Evolutionary conservation across 2,113 vertebrate species (phyloP).

Genomic region (Naja naja): DNA sequence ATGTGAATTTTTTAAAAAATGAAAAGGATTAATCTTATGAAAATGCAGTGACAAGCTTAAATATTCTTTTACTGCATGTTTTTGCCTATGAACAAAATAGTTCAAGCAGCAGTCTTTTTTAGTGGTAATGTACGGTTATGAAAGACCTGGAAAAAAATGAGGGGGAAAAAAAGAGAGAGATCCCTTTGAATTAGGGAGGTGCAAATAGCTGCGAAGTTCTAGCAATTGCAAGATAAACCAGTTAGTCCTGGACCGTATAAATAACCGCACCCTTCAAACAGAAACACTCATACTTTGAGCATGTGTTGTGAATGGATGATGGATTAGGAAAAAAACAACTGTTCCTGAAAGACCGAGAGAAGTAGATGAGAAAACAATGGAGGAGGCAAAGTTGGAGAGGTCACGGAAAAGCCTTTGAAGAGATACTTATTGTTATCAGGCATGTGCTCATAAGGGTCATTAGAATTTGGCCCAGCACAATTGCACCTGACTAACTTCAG

Average conservation of each 20-base stretch:
- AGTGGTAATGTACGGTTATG: neutral
- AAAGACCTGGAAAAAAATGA: neutral
- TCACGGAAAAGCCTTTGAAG: neutral
- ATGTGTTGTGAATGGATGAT: neutral
- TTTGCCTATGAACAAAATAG: neutral
- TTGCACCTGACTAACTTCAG: neutral
- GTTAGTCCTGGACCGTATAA: neutral
- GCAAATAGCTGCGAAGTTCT: neutral
- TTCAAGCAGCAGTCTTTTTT: neutral
- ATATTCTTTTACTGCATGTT: neutral
- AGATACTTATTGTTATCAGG: neutral
- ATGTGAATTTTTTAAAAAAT: no score
- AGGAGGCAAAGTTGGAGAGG: neutral
- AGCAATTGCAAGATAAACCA: neutral
- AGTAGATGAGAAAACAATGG: neutral
- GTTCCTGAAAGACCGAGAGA: neutral
- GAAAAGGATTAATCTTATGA: neutral
- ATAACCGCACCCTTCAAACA: neutral
- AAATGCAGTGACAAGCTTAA: neutral
- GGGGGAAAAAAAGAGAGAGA: accelerated
- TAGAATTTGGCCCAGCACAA: neutral
- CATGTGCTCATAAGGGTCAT: neutral
- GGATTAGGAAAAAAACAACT: neutral
- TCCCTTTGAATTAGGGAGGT: neutral
- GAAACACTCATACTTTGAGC: neutral